Evolutionary conservation across 2,888 invertebrate species (phyloP).

Genomic region (Orchesella flavescens): DNA sequence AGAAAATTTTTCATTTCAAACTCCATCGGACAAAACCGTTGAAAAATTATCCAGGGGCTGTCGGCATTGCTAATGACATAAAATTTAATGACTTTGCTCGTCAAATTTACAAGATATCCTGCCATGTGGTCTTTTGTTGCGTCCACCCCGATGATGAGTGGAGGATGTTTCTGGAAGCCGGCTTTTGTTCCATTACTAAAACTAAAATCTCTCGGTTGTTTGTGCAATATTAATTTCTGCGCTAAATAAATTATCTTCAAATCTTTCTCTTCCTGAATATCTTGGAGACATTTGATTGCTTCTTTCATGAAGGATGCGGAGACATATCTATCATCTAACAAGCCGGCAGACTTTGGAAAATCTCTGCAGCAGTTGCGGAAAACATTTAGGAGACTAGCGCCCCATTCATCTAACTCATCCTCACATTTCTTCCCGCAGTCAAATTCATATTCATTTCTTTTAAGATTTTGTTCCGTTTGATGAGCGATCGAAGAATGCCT

Average conservation of each 20-base stretch:
- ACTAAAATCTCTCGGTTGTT: background rate
- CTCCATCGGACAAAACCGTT: slow-evolving; percentile 11
- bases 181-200: background rate
- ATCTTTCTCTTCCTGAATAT: background rate
- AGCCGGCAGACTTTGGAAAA: no score
- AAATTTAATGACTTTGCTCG: slow-evolving; percentile 7
- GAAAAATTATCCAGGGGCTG: slow-evolving; percentile 16
- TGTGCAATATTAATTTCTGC: slow-evolving; percentile 4
- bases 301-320: background rate
- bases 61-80: slow-evolving; percentile 3
- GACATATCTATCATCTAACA: no score
- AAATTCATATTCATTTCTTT: no score
- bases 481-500: no score
- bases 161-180: no score
- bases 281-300: slow-evolving; percentile 11
- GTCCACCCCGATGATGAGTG: slow-evolving; percentile 44
- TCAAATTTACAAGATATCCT: slow-evolving; percentile 43
- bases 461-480: no score
- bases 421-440: no score
- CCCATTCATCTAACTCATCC: no score
- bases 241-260: background rate
- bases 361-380: no score
- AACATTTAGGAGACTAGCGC: no score
- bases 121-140: slow-evolving; percentile 41
- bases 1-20: slow-evolving; percentile 59